A percentile compares a stretch with the other conserved stretches of the same genome.
These are phyloP conservation scores for Alethe diademata DNA, from an alignment of 2,113 vertebrate genomes.

Conservation along the genomic window DNA sequence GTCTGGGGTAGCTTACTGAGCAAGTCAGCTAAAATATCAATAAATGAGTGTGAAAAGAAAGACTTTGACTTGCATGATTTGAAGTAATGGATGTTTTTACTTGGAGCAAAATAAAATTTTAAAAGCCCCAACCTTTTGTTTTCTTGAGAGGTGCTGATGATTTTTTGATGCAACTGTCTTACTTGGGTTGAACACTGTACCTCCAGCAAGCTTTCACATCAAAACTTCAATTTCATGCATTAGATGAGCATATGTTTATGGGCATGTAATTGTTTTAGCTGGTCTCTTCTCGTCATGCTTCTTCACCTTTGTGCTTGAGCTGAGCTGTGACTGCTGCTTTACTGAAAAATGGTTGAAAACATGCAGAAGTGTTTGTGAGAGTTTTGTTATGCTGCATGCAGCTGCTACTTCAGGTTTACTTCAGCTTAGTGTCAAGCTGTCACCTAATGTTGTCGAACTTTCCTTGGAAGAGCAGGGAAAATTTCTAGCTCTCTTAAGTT, in stretches of 20 bases:
- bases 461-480: not conserved
- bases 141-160: not conserved
- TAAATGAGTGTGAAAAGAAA: not conserved
- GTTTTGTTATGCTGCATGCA: not conserved
- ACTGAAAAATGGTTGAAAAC: not conserved
- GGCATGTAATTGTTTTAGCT: not conserved
- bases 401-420: not conserved
- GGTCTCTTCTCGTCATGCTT: not conserved
- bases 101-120: not conserved
- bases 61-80: not conserved
- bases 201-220: not conserved
- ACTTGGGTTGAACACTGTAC: not conserved
- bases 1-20: not conserved
- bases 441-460: not conserved
- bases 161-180: not conserved
- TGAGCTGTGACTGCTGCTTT: not conserved
- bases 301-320: not conserved
- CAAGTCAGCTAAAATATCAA: not conserved
- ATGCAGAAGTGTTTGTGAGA: not conserved
- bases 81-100: constrained; percentile 33
- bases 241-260: not conserved
- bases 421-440: not conserved
- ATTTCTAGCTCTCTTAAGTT: not conserved
- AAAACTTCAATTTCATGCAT: not conserved
- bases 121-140: not conserved